These are phyloP conservation scores for Sphaeramia orbicularis DNA, from an alignment of 2,797 vertebrate species.

Conservation along the genomic window DNA sequence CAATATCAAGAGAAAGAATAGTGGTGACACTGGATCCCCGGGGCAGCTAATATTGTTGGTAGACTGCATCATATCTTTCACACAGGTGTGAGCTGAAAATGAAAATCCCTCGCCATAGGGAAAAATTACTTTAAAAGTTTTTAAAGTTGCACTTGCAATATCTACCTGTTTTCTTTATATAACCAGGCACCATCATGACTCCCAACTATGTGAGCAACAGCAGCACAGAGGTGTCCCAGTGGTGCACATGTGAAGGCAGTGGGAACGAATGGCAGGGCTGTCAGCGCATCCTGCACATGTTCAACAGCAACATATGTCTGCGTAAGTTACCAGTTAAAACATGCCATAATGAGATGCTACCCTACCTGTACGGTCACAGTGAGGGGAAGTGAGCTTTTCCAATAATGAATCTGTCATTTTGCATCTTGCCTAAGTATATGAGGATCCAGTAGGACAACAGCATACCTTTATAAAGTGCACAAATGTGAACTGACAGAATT, in stretches of 20 bases:
- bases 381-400: no score
- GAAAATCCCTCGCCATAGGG: slow-evolving; percentile 12
- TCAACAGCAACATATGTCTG: slow-evolving; percentile 92
- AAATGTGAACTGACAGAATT: no score
- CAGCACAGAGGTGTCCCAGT: slow-evolving; percentile 91
- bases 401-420: no score
- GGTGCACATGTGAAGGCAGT: slow-evolving; percentile 95
- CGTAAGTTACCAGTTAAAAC: slow-evolving; percentile 83
- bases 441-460: no score
- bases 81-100: slow-evolving; percentile 33
- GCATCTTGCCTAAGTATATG: no score
- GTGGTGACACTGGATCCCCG: slow-evolving; percentile 30
- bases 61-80: slow-evolving; percentile 10
- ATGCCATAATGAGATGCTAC: no score
- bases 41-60: slow-evolving; percentile 36
- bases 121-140: slow-evolving; percentile 26
- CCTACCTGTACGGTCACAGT: no score
- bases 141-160: slow-evolving; percentile 5
- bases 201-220: slow-evolving; percentile 96
- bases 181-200: slow-evolving; percentile 94
- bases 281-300: slow-evolving; percentile 89
- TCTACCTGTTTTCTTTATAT: slow-evolving; percentile 18
- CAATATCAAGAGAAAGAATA: slow-evolving; percentile 35
- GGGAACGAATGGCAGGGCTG: slow-evolving; percentile 94
- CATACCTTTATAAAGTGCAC: no score